Evolutionary conservation across 1,140 invertebrate genomes (phyloP).

Genomic region (Akabosia matsudoensis): DNA sequence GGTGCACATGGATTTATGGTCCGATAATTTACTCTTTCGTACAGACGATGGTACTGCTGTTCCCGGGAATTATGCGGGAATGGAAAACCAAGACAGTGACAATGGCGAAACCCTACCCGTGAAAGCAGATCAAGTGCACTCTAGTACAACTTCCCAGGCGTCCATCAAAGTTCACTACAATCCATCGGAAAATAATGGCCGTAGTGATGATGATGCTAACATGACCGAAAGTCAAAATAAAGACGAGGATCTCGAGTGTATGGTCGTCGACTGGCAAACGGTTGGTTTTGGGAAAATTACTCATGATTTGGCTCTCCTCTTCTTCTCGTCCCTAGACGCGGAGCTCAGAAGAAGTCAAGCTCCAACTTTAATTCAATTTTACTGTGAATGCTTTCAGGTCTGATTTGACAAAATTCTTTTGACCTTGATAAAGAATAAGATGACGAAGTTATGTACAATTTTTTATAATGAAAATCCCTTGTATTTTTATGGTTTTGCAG

Average conservation of each 20-base stretch:
- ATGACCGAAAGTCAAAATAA: not conserved
- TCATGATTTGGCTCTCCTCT: constrained; percentile 71
- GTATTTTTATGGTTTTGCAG: constrained; percentile 22
- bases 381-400: constrained; percentile 60
- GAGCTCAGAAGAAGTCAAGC: constrained; percentile 63
- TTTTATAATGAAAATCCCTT: too few relatives aligned
- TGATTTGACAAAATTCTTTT: too few relatives aligned
- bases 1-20: constrained; percentile 79
- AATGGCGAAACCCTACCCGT: too few relatives aligned
- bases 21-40: constrained; percentile 71
- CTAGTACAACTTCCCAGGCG: too few relatives aligned
- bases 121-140: too few relatives aligned
- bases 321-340: constrained; percentile 69
- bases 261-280: constrained; percentile 79
- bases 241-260: constrained; percentile 54
- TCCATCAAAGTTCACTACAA: too few relatives aligned
- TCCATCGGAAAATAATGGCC: too few relatives aligned
- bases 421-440: too few relatives aligned
- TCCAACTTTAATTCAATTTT: constrained; percentile 63
- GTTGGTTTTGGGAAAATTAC: constrained; percentile 70
- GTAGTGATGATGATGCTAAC: not conserved
- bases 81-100: not conserved
- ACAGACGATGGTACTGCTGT: constrained; percentile 50
- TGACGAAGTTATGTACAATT: too few relatives aligned
- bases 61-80: constrained; percentile 11